Base-by-base conservation (phyloP, 1,140 invertebrate species). In the Proctacanthus coquilletti region DNA sequence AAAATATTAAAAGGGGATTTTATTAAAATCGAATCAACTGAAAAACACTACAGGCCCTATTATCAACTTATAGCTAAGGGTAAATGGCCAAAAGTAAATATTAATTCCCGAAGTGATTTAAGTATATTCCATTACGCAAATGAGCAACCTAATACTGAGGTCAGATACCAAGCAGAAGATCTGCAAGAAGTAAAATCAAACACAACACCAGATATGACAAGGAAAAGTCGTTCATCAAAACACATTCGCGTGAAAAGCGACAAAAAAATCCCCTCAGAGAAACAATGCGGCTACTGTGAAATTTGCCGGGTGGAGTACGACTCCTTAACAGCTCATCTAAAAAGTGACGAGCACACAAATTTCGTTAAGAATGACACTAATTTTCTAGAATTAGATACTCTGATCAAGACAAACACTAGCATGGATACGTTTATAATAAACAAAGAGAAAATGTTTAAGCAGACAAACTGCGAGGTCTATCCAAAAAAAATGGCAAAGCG, bases 241-340 rank as follows among this genome's bases (percentile, higher is more conserved):
- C 6, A 3, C 41, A 34, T 18, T 11, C 11, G 32, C 27, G 11
- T 13, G 15, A 29, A 11, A 29, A 14, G 27, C 27, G 3, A 11
- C 27, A 11, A 29, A 29, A 29, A 11, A 29, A 29, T 11, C 27
- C 9, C 39, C 5, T 18, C 38, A 10, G 56, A 59, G 11, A 64
- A 69, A 39, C 63, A 66, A 45, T 66, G 65, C 34, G 78, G 80
- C 34, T 80, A 78, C 48, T 83, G 79, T 62, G 78, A 80, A 60
- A 76, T 81, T 52, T 83, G 79, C 53, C 76, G 74, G 46, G 54
- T 69, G 27, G 75, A 77, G 41, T 83, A 80, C 53, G 66, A 66
- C 37, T 74, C 73, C 46, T 53, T 79, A 11, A 64, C 65, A 2
- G 65, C 74, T 42, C 80, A 83, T 44, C 56, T 78, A 19, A 71